phyloP scores from a whole-genome alignment of 1,140 invertebrate genomes.

The Orius insidiosus region DNA sequence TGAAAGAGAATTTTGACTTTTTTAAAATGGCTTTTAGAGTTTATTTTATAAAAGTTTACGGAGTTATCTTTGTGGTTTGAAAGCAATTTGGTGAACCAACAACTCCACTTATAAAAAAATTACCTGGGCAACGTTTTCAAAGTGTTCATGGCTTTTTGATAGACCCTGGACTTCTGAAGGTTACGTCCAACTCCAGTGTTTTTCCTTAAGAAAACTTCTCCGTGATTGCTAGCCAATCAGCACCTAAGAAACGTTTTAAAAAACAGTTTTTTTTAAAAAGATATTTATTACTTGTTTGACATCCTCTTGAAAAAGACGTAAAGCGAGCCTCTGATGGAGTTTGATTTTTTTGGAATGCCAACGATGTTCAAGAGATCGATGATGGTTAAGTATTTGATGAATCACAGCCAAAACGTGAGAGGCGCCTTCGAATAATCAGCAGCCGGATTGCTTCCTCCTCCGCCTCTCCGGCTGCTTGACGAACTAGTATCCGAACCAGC shows the following conservation, averaged over 20 bases:
- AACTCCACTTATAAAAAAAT: too few relatives aligned
- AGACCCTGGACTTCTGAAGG: conserved; percentile 79
- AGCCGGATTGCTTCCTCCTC: conserved; percentile 52
- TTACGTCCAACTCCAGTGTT: conserved; percentile 92
- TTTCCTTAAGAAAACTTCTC: conserved; percentile 94
- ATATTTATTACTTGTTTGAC: conserved; percentile 52
- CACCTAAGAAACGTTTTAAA: conserved; percentile 37
- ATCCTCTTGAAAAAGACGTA: conserved; percentile 88
- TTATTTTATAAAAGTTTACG: too few relatives aligned
- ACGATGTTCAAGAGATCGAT: conserved; percentile 75
- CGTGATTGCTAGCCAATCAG: conserved; percentile 96
- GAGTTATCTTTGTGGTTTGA: too few relatives aligned
- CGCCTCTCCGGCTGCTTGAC: conserved; percentile 12
- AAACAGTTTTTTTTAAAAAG: background rate
- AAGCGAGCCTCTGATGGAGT: conserved; percentile 79
- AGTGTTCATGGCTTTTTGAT: conserved; percentile 97
- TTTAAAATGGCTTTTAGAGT: too few relatives aligned
- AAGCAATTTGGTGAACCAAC: too few relatives aligned
- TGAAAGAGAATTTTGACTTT: too few relatives aligned
- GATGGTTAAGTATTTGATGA: conserved; percentile 86
- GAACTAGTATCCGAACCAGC: conserved; percentile 13
- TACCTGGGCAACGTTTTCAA: conserved; percentile 93
- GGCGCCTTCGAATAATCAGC: conserved; percentile 88
- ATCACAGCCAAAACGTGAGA: conserved; percentile 78
- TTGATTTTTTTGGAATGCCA: conserved; percentile 90